Evolutionary conservation across 1,140 invertebrate species (phyloP), one percentile per base, ranked within the genome.

Genomic region (Pentalonia nigronervosa): DNA sequence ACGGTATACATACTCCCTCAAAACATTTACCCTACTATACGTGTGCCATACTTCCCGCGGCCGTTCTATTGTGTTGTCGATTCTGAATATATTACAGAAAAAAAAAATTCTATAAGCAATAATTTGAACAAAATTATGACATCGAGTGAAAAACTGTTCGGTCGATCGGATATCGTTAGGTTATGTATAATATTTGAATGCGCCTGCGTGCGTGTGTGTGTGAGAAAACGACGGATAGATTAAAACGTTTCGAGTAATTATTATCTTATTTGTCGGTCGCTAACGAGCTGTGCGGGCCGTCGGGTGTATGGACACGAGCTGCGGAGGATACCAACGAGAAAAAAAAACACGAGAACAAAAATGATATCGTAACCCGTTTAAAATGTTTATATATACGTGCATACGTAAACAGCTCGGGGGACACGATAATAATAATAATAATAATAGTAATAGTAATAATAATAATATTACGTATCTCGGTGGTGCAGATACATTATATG

Each of bases 291-390:
- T 30, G 30, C 60, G 60, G 14, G 25, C 34, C 47, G 21, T 89
- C 30, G 50, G 87, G 30, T 86, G 36, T 86, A 45, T 2, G 41
- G 2, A 45, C 47, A 36, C 23, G 48, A 86, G 23, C 41, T 41
- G 41, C 47, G 30, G 47, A 89, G 4, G 34, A 89, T n/a, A 76
- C 30, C 4, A n/a, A 76, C 60, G n/a, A n/a, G 30, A 14, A 88
- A 48, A 81, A 84, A 84, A 84, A 86, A 3, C 23, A 86, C 21
- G 8, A 47, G 21, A 45, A 86, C 36, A 36, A 90, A 90, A 90
- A 50, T 56, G 88, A 90, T 90, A 90, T 41, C 47, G 88, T 56
- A 90, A 90, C 88, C 30, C 88, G 88, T 90, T 90, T 90, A 90
- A 90, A 56, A 56, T 36, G 14, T 41, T 14, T 90, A 90, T 34